A percentile compares a stretch with the other conserved stretches of the same genome.
Conservation (phyloP, 2,113 vertebrate genomes). For the Xenopus laevis region DNA sequence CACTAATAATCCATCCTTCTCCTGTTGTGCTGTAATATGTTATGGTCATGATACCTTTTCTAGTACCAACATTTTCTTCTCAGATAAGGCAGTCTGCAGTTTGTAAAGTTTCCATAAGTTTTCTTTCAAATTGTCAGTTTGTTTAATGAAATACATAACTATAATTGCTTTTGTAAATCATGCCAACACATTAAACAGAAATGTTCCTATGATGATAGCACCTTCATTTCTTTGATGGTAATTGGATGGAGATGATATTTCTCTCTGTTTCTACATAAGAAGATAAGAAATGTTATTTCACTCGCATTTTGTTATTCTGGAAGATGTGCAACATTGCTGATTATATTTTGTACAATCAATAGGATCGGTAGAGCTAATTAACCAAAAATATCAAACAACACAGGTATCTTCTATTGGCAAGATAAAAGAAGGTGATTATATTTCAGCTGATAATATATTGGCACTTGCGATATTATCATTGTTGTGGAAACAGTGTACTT, state of each 20-base stretch:
- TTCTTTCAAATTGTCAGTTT: no score
- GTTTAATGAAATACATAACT: no score
- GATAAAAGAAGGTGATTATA: background rate
- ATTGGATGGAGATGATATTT: background rate
- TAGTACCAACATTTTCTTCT: no score
- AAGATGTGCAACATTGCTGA: background rate
- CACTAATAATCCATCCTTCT: no score
- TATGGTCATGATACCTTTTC: no score
- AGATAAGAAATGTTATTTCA: background rate
- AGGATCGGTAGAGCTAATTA: constrained; percentile 4
- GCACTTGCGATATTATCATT: constrained; percentile 6
- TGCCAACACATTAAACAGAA: no score
- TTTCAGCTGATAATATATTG: constrained; percentile 1
- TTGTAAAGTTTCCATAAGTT: no score
- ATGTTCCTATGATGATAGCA: background rate
- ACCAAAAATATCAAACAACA: constrained; percentile 3
- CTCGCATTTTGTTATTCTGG: background rate
- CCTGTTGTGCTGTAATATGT: no score
- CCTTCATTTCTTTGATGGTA: background rate
- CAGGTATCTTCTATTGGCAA: constrained; percentile 2
- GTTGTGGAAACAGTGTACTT: background rate
- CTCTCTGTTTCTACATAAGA: background rate
- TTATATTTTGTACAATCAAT: constrained; percentile 11
- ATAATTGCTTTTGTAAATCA: no score
- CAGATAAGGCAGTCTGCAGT: no score